These are phyloP conservation scores for Solenopsis invicta DNA, from an alignment of 1,140 invertebrate genomes.

Conservation along the genomic window DNA sequence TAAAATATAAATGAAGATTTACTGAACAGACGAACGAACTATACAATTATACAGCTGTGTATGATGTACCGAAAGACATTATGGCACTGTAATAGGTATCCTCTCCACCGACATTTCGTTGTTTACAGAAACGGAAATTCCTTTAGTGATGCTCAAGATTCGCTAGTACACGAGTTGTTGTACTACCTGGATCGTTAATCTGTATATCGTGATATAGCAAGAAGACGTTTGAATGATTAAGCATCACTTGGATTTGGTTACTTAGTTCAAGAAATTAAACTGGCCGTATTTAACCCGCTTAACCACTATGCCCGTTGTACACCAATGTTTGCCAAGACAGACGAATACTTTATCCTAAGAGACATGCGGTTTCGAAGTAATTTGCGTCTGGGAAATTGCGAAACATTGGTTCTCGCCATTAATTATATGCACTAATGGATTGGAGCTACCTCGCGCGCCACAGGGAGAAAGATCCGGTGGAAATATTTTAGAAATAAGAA, in stretches of 20 bases:
- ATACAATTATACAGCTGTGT: not conserved
- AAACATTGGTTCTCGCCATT: constrained; percentile 46
- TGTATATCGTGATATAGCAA: not conserved
- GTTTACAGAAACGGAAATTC: constrained; percentile 1
- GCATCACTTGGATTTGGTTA: constrained; percentile 21
- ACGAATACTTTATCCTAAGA: constrained; percentile 47
- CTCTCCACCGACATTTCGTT: not conserved
- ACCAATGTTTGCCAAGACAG: constrained; percentile 46
- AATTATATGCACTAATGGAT: constrained; percentile 51
- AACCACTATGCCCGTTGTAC: constrained; percentile 21
- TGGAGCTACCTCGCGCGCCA: not conserved
- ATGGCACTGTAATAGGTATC: not conserved
- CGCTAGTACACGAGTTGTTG: not conserved
- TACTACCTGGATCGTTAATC: constrained; percentile 9
- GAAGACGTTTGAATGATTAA: constrained; percentile 23
- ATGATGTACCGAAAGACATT: constrained; percentile 19
- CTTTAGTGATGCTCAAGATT: constrained; percentile 5
- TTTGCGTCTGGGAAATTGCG: constrained; percentile 44
- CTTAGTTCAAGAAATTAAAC: constrained; percentile 29
- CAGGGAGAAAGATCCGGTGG: not conserved
- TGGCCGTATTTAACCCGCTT: constrained; percentile 26
- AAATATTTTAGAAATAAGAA: not conserved
- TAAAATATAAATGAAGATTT: constrained; percentile 64
- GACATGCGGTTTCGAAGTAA: constrained; percentile 50
- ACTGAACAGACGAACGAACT: constrained; percentile 43